These are phyloP conservation scores for Spinus olivaceus DNA, from an alignment of 2,797 vertebrate species.

Conservation along the genomic window DNA sequence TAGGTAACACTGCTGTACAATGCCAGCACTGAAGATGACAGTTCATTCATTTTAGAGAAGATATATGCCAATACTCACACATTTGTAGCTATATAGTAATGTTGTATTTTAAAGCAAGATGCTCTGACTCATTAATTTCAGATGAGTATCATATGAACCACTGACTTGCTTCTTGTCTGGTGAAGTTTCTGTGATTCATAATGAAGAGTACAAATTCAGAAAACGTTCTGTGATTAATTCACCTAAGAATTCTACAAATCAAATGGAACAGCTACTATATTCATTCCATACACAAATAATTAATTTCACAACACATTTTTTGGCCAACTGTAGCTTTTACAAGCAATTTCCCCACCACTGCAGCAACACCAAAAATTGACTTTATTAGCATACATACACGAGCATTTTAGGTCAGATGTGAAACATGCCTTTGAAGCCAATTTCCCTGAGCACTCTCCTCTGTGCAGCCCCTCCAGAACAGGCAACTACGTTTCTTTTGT, in stretches of 20 bases:
- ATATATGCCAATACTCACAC: neutral
- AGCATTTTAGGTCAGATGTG: neutral
- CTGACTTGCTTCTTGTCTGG: neutral
- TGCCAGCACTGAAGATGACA: neutral
- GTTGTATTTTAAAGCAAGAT: neutral
- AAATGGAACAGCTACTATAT: neutral
- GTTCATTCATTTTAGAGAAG: neutral
- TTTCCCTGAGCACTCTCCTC: neutral
- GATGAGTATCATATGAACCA: neutral
- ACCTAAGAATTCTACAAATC: neutral
- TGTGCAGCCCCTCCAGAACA: neutral
- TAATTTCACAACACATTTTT: neutral
- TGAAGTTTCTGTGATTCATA: neutral
- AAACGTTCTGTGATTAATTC: neutral
- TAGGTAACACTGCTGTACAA: neutral
- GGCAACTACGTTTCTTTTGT: neutral
- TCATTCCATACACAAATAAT: neutral
- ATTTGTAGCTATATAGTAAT: neutral
- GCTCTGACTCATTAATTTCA: neutral
- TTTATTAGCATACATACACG: neutral
- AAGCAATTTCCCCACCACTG: neutral
- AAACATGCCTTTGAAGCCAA: neutral
- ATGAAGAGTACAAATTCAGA: neutral
- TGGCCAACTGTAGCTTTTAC: neutral
- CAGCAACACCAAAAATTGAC: neutral